Evolutionary conservation across 35 echinoderm and acorn worm genomes (phyloP).

Genomic region (Apostichopus californicus): DNA sequence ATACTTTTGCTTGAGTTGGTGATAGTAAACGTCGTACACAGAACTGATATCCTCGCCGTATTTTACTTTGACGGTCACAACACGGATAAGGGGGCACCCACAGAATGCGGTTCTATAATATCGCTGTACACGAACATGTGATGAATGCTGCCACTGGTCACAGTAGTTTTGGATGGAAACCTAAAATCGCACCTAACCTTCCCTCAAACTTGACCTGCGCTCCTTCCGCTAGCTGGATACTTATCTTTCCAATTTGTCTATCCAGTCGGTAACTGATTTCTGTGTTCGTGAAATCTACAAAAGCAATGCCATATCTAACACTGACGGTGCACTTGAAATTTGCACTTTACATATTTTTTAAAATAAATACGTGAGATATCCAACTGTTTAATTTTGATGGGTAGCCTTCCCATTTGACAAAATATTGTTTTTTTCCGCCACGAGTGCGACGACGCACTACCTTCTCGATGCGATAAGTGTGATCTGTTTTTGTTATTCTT

Average conservation of each 20-base stretch:
- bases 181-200: not conserved
- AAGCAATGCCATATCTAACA: too few species aligned
- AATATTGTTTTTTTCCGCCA: not conserved
- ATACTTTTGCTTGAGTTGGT: not conserved
- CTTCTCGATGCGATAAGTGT: slow-evolving; percentile 13
- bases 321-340: not conserved
- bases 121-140: slow-evolving; percentile 39
- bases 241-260: too few species aligned
- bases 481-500: not conserved
- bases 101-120: slow-evolving; percentile 39
- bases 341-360: not conserved
- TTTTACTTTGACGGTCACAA: not conserved
- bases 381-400: too few species aligned
- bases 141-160: not conserved
- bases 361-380: too few species aligned
- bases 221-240: too few species aligned
- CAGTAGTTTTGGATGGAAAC: not conserved
- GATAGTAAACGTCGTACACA: slow-evolving; percentile 2
- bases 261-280: too few species aligned
- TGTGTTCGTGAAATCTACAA: too few species aligned
- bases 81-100: slow-evolving; percentile 40
- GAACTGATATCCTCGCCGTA: slow-evolving; percentile 27
- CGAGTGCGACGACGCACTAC: not conserved
- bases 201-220: too few species aligned
- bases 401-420: too few species aligned